A percentile compares a stretch with the other conserved stretches of the same genome.
phyloP scores from a whole-genome alignment of 2,888 invertebrate genomes.

The Microlaimidae sp. region DNA sequence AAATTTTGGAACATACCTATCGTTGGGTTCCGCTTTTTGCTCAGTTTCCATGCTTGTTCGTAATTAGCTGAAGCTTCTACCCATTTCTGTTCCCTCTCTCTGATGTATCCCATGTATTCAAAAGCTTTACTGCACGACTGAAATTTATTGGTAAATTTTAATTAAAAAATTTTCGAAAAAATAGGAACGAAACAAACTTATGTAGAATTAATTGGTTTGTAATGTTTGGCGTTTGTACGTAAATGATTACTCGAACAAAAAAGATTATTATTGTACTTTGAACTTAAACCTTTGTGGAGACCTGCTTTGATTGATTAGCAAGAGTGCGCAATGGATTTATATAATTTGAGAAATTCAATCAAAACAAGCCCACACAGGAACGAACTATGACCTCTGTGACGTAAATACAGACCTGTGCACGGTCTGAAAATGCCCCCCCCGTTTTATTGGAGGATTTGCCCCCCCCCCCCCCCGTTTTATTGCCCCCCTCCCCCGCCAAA shows the following conservation, averaged over 20 bases:
- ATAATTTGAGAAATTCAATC: too few relatives aligned
- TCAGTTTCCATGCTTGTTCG: slow-evolving; percentile 65
- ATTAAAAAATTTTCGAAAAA: slow-evolving; percentile 13
- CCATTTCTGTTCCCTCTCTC: slow-evolving; percentile 80
- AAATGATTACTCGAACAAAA: background rate
- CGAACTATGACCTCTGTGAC: too few relatives aligned
- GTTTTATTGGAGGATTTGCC: too few relatives aligned
- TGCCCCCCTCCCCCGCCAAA: too few relatives aligned
- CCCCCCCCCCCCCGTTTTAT: too few relatives aligned
- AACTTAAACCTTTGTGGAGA: background rate
- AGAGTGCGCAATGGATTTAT: too few relatives aligned
- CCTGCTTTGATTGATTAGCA: too few relatives aligned
- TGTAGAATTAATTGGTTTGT: background rate
- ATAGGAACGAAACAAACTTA: slow-evolving; percentile 6
- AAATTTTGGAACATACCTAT: slow-evolving; percentile 46
- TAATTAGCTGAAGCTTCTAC: slow-evolving; percentile 64
- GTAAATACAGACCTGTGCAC: too few relatives aligned
- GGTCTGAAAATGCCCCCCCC: too few relatives aligned
- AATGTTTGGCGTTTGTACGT: background rate
- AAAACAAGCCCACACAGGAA: too few relatives aligned
- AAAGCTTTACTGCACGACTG: slow-evolving; percentile 72
- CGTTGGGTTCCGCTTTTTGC: slow-evolving; percentile 60
- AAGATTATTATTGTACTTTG: background rate
- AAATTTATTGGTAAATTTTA: slow-evolving; percentile 15
- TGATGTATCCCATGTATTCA: slow-evolving; percentile 64